These are phyloP conservation scores for Bubo scandiacus DNA, from an alignment of 2,113 vertebrate species.

Conservation along the genomic window DNA sequence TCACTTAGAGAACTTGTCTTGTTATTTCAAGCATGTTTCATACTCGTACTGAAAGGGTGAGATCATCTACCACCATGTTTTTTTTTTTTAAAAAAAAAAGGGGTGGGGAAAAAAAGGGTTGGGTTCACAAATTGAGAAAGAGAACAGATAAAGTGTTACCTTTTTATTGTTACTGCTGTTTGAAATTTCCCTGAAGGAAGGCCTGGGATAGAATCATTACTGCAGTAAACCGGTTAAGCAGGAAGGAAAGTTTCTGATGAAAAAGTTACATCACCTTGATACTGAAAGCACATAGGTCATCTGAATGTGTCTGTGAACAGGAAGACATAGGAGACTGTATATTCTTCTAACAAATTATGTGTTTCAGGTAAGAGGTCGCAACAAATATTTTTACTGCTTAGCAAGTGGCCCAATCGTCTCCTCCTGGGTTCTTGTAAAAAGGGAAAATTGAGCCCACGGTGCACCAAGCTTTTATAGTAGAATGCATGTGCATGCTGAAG, in stretches of 20 bases:
- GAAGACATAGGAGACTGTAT: neutral
- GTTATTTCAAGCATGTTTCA: neutral
- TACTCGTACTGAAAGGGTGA: neutral
- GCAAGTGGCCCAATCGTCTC: fast-evolving
- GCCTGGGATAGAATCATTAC: conserved; percentile 14
- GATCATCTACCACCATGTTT: neutral
- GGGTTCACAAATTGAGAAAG: neutral
- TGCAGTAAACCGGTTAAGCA: conserved; percentile 50
- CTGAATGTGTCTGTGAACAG: neutral
- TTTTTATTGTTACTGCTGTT: conserved; percentile 1
- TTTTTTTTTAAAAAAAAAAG: neutral
- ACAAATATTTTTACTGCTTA: neutral
- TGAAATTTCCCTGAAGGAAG: conserved; percentile 32
- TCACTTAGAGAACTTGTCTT: neutral
- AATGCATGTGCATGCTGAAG: neutral
- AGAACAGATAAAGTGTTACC: neutral
- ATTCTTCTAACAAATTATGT: neutral
- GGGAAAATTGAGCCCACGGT: neutral
- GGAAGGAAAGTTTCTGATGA: conserved; percentile 29
- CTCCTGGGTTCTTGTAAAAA: neutral
- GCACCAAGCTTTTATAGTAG: neutral
- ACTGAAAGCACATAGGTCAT: conserved; percentile 20
- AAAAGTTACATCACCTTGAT: neutral
- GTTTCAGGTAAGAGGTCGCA: conserved; percentile 39
- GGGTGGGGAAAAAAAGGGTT: neutral